Base-by-base conservation (phyloP, 2,888 invertebrate genomes). In the Melanargia galathea region DNA sequence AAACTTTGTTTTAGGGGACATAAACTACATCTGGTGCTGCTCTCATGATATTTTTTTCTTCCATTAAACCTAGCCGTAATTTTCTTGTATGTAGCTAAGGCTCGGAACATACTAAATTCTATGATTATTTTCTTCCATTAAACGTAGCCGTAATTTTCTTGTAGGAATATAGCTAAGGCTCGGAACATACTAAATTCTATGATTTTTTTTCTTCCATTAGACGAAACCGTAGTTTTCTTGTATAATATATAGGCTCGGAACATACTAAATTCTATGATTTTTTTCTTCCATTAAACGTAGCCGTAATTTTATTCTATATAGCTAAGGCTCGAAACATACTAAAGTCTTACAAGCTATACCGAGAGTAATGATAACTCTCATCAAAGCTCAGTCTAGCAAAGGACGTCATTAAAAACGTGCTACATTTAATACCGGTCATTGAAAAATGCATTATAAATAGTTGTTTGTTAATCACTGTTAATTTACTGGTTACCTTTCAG, bases 1-100 rank as follows among this genome's bases (percentile, higher is more conserved):
- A 56, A 60, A 60, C 49, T 51, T 64, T 60, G 55, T 63, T 51
- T 49, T 51, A 55, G 56, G 18, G 8, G 30, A 48, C 64, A 49
- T 64, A 60, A 60, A 60, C 38, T 20, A 60, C 64, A 64, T 54
- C 55, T 60, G n/a, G 64, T 51, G 49, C 43, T 43, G 18, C 33
- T 63, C 22, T 58, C 59, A 49, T 59, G 26, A 58, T 35, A 58
- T 45, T 51, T 57, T 62, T 62, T 51, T 35, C 35, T 35, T 10
- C 13, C 35, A 56, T 43, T 56, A 56, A 43, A 56, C 16, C 24
- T 30, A 16, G 54, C 48, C n/a, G 48, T 48, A 45, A n/a, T 30
- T 20, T 16, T 43, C 26, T 48, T 22, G 16, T 48, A 24, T n/a
- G n/a, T n/a, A n/a, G n/a, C n/a, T n/a, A n/a, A n/a, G n/a, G n/a